Evolutionary conservation across 2,797 vertebrate genomes (phyloP), one percentile per base, ranked within the genome.

Genomic region (Rhabdomys pumilio): DNA sequence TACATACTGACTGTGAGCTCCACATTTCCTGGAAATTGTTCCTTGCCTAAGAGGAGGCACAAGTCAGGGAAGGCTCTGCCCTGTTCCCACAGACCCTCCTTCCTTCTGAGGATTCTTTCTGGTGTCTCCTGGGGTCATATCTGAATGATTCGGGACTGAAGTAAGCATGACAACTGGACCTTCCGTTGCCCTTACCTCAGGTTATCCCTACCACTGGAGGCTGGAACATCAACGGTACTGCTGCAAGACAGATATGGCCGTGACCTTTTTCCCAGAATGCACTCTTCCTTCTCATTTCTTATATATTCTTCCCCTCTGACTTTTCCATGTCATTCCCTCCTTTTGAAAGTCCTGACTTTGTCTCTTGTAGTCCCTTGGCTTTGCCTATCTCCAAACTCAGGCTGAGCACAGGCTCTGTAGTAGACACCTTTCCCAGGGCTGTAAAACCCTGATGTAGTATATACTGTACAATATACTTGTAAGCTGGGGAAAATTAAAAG

Each of bases 281-380:
- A 41, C 31, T 57, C 34, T 63, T 90, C 75, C 19, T 87, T 79
- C 73, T 63, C 85, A 50, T 59, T 29, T 83, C 75, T 65, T 13
- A 1, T 3, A 65, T 80, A 59, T 65, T 57, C 63, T 79, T 8
- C 69, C 72, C 63, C 59, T 80, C 69, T 57, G 44, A 59, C 76
- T 44, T 73, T 86, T 63, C 44, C 53, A 4, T 26, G 61, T 61
- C 44, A 24, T 57, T 79, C 24, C 7, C 59, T 75, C 59, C 63
- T 84, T 67, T 81, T 53, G 50, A 90, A 87, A 90, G 73, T 26
- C 80, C 84, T 90, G 53, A 53, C 24, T 73, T n/a, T 69, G 38
- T 72, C 69, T 26, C 13, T 55, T 26, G 38, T 50, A 89, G 50
- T 91, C 44, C 26, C 87, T 94, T 22, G 38, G 11, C n/a, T 88